Conservation (phyloP, 2,797 vertebrate species). For the Microcaecilia unicolor region DNA sequence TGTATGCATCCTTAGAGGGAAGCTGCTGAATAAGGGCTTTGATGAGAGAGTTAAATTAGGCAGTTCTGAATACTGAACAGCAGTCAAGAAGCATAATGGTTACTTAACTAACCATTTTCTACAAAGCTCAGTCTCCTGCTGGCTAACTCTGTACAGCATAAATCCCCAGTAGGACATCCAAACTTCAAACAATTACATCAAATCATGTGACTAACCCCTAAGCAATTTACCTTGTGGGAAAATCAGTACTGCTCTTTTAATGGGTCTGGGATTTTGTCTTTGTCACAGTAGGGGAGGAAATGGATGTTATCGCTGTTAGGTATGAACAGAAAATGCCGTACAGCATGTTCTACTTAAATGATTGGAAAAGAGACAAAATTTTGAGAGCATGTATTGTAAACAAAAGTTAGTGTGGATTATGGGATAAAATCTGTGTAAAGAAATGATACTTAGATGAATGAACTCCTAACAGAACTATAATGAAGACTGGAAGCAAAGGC, state of each 20-base stretch:
- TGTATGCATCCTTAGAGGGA: conserved; percentile 9
- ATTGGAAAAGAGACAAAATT: neutral
- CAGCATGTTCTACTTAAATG: neutral
- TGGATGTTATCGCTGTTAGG: conserved; percentile 25
- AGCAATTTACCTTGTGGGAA: conserved; percentile 50
- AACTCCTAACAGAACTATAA: no score
- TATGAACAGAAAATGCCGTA: neutral
- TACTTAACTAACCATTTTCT: conserved; percentile 36
- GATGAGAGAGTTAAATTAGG: conserved; percentile 8
- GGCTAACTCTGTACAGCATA: conserved; percentile 36
- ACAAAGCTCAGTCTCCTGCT: conserved; percentile 21
- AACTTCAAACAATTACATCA: conserved; percentile 31
- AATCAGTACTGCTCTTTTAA: conserved; percentile 33
- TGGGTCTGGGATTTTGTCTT: conserved; percentile 31
- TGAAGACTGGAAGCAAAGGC: no score
- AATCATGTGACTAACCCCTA: conserved; percentile 34
- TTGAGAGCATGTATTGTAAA: no score
- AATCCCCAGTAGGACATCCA: conserved; percentile 31
- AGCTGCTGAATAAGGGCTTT: conserved; percentile 8
- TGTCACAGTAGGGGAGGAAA: conserved; percentile 35
- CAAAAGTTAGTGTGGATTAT: no score
- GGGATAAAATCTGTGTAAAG: no score
- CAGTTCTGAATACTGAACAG: conserved; percentile 13
- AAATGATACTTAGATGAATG: no score
- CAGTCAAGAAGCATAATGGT: conserved; percentile 24